phyloP scores from a whole-genome alignment of 2,797 vertebrate species.

The Danio choprae region DNA sequence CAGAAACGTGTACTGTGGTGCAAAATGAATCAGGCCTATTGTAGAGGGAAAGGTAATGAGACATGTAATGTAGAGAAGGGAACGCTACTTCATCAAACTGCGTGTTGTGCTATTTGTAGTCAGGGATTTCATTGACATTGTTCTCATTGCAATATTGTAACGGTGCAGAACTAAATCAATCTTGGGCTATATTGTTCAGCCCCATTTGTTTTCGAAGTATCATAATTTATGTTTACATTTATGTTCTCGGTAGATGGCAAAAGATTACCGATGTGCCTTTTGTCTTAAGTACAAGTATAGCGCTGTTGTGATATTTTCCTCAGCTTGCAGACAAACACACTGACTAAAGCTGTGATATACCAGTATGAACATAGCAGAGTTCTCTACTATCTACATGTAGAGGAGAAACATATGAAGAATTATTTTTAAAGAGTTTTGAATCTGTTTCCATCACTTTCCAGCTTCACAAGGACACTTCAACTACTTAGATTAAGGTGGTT shows the following conservation, averaged over 20 bases:
- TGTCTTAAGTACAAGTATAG: neutral
- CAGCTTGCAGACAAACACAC: neutral
- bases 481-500: neutral
- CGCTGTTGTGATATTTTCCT: neutral
- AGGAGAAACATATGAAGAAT: neutral
- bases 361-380: neutral
- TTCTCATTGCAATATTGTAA: neutral
- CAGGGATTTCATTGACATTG: constrained; percentile 4
- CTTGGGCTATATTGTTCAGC: constrained; percentile 5
- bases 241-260: neutral
- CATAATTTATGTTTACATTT: constrained; percentile 31
- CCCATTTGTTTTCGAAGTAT: constrained; percentile 10
- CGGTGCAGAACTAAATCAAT: constrained; percentile 1
- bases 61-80: constrained; percentile 37
- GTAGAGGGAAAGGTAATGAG: constrained; percentile 50
- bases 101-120: constrained; percentile 25
- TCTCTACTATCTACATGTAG: neutral
- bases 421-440: constrained; percentile 1
- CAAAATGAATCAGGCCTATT: constrained; percentile 42
- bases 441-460: neutral
- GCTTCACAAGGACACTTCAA: neutral
- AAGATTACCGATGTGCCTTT: neutral
- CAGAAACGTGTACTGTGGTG: neutral
- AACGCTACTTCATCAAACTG: constrained; percentile 42
- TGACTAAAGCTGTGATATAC: neutral